Conservation (phyloP, 2,888 invertebrate genomes). For the Notodonta ziczac region DNA sequence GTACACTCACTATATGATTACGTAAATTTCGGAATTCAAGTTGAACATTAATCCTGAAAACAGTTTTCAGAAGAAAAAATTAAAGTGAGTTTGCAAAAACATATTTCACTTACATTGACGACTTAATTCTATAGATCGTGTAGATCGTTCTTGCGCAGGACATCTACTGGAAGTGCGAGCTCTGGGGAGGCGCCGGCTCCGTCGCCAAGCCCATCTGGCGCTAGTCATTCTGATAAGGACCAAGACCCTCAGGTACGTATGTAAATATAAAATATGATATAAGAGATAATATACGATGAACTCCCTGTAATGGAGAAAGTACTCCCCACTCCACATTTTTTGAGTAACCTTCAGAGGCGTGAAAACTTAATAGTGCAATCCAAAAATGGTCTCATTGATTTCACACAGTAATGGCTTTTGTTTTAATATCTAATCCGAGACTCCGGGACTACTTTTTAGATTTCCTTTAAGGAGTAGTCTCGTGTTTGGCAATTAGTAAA, state of each 20-base stretch:
- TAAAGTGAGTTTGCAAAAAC: constrained; percentile 64
- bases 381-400: no score
- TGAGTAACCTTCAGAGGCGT: no score
- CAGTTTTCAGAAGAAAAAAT: background rate
- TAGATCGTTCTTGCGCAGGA: constrained; percentile 82
- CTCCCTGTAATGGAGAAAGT: no score
- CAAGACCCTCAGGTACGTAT: constrained; percentile 89
- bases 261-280: background rate
- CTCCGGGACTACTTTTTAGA: no score
- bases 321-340: no score
- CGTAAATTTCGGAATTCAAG: background rate
- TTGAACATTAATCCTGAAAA: background rate
- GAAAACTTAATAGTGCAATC: no score
- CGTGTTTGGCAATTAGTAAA: no score
- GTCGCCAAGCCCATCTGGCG: constrained; percentile 94
- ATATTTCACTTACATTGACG: constrained; percentile 66
- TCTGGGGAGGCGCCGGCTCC: constrained; percentile 80
- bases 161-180: constrained; percentile 80
- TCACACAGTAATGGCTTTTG: no score
- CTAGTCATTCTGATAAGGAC: constrained; percentile 95
- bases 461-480: no score
- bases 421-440: no score
- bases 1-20: constrained; percentile 52
- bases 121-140: constrained; percentile 77
- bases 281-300: no score